A percentile compares a stretch with the other conserved stretches of the same genome.
Conservation (phyloP, 2,888 invertebrate genomes). For the Kuschelorhynchus macadamiae region DNA sequence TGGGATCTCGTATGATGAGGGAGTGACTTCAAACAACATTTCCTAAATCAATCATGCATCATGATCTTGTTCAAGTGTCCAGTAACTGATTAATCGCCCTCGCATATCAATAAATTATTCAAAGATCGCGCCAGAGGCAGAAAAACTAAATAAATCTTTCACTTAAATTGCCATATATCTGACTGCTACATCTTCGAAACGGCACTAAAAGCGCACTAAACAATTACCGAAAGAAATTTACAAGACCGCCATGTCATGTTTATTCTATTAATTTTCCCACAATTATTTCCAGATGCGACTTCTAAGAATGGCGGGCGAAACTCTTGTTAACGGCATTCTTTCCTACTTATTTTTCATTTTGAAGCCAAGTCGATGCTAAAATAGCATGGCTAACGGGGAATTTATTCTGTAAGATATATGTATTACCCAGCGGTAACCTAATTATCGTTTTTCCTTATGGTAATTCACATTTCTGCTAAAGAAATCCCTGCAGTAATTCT, state of each 20-base stretch:
- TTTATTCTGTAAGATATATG: too few relatives aligned
- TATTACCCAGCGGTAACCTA: too few relatives aligned
- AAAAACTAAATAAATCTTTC: slow-evolving; percentile 30
- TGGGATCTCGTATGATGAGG: too few relatives aligned
- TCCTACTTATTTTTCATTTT: neutral
- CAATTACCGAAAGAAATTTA: slow-evolving; percentile 33
- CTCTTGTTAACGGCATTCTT: slow-evolving; percentile 3
- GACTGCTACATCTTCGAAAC: slow-evolving; percentile 14
- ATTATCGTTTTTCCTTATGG: too few relatives aligned
- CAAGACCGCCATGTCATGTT: slow-evolving; percentile 21
- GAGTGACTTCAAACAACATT: too few relatives aligned
- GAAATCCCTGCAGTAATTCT: too few relatives aligned
- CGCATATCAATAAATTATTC: slow-evolving; percentile 7
- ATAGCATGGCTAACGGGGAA: neutral
- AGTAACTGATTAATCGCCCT: neutral
- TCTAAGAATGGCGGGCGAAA: slow-evolving; percentile 10
- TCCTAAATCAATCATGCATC: too few relatives aligned
- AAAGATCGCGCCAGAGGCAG: slow-evolving; percentile 10
- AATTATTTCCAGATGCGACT: slow-evolving; percentile 31
- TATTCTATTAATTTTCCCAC: slow-evolving; percentile 16
- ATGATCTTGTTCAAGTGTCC: neutral
- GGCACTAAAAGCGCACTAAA: slow-evolving; percentile 27
- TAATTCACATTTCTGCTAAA: too few relatives aligned
- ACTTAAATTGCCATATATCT: slow-evolving; percentile 26
- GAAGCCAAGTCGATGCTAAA: neutral